These are phyloP conservation scores for Leptinotarsa rubiginosa DNA, from an alignment of 2,888 invertebrate species.

Conservation along the genomic window DNA sequence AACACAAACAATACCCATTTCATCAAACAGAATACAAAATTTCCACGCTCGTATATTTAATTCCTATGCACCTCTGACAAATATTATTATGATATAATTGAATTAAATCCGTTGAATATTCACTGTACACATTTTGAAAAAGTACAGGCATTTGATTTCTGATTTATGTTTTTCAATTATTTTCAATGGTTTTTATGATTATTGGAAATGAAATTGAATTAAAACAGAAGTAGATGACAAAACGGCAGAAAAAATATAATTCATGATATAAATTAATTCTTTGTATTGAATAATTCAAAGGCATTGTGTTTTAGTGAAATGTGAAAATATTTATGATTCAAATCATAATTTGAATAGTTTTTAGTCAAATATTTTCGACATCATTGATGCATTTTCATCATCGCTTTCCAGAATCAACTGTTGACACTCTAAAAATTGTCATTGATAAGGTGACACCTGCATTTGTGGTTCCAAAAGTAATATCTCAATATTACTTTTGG, in stretches of 20 bases:
- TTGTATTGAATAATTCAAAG: too few species aligned
- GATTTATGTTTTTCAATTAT: conserved; percentile 11
- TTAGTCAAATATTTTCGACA: too few species aligned
- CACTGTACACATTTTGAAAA: background rate
- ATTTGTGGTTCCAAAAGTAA: too few species aligned
- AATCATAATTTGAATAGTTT: too few species aligned
- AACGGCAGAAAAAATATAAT: background rate
- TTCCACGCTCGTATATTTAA: conserved; percentile 17
- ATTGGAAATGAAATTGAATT: background rate
- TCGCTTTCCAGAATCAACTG: too few species aligned
- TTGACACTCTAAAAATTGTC: too few species aligned
- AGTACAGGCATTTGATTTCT: background rate
- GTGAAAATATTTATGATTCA: too few species aligned
- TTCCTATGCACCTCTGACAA: conserved; percentile 13
- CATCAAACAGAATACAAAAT: conserved; percentile 19
- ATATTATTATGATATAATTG: conserved; percentile 19
- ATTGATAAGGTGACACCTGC: too few species aligned
- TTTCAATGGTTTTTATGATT: conserved; percentile 2
- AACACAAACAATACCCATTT: conserved; percentile 23
- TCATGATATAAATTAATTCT: background rate
- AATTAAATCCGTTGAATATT: conserved; percentile 10
- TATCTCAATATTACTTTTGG: too few species aligned
- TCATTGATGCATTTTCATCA: too few species aligned
- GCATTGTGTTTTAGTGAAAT: too few species aligned
- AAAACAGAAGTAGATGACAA: conserved; percentile 3